Evolutionary conservation across 1,140 invertebrate genomes (phyloP), one percentile per base, ranked within the genome.

Genomic region (Homarus americanus): DNA sequence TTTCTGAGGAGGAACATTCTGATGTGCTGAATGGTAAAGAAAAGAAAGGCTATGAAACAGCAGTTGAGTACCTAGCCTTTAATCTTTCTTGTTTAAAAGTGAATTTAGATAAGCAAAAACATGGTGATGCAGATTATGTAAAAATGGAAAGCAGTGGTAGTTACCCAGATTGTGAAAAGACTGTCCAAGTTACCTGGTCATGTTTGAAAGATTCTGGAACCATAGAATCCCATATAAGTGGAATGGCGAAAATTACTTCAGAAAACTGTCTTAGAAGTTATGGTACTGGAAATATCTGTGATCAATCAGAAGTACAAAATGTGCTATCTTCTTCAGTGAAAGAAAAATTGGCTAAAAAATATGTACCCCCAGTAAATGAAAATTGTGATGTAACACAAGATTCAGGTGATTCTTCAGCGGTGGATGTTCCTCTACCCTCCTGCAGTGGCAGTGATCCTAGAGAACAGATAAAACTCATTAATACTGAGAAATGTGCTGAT

Each of bases 1-100:
- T 80, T 58, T 80, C 41, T 7, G 78, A 80, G 53, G 78, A 80
- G 53, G 78, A 80, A 80, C 1, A 44, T 15, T 79, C 36, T 15
- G 24, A n/a, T 78, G 17, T 24, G 3, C 9, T 44, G 20, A 78
- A 78, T 12, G 2, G 41, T 34, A 41, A 80, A 53, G 78, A 53
- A 17, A 38, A 76, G 44, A 7, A 63, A 24, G 12, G 44, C 15
- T 15, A 7, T 78, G 78, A 80, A 53, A 38, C 32, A 34, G 78
- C 44, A 34, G 34, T 12, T 53, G 78, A 80, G 24, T 80, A 80
- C 40, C 44, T 80, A 32, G 24, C 78, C 28, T 40, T 80, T 32
- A 44, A 41, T 32, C 15, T 80, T 32, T 20, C 15, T 24, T 63
- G 58, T 63, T 63, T 63, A 63, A 63, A 63, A 63, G 12, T 4